Conservation (phyloP, 2,888 invertebrate genomes). For the Phragmatobia fuliginosa region DNA sequence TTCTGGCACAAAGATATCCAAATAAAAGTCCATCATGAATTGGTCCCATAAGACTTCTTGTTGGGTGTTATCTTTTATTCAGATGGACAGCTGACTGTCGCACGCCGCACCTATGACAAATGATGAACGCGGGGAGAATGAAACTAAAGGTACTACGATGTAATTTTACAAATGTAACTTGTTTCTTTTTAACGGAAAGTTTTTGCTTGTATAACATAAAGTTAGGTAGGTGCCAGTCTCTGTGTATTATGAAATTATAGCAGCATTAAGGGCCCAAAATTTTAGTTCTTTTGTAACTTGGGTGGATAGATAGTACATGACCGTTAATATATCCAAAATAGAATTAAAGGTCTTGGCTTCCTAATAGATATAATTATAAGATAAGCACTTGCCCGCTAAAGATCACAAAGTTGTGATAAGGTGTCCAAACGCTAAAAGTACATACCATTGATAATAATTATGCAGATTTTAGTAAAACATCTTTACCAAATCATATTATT, state of each 20-base stretch:
- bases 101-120: constrained; percentile 61
- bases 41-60: constrained; percentile 69
- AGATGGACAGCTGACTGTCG: constrained; percentile 59
- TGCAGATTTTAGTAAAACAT: no score
- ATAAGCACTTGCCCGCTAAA: background rate
- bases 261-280: background rate
- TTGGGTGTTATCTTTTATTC: constrained; percentile 72
- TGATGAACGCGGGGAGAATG: constrained; percentile 57
- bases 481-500: no score
- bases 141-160: constrained; percentile 38
- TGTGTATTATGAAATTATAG: background rate
- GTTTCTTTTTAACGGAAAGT: constrained; percentile 48
- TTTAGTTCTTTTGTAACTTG: background rate
- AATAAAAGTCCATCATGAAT: constrained; percentile 69
- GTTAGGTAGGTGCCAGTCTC: constrained; percentile 14
- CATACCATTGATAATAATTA: no score
- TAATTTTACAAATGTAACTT: constrained; percentile 50
- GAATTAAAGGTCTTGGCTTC: background rate
- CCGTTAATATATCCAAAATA: background rate
- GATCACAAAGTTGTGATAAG: background rate
- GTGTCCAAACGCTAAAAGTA: background rate
- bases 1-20: constrained; percentile 58
- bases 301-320: background rate
- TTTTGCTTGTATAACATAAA: constrained; percentile 34
- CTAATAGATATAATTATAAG: background rate